These are phyloP conservation scores for Dolichopus griseipennis DNA, from an alignment of 2,888 invertebrate species.

Conservation along the genomic window DNA sequence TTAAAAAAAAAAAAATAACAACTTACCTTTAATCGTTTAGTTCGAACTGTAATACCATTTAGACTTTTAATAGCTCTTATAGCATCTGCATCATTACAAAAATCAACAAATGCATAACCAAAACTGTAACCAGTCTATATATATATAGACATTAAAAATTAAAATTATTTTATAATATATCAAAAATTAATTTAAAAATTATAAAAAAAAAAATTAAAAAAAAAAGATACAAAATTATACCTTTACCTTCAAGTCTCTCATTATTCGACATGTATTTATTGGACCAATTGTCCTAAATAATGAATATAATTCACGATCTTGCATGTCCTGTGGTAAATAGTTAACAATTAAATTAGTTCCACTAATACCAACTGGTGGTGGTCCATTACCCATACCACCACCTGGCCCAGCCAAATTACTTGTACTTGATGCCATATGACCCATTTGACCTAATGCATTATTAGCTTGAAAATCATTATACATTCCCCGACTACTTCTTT, in stretches of 20 bases:
- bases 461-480: conserved; percentile 11
- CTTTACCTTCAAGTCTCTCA: conserved; percentile 76
- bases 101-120: conserved; percentile 94
- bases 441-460: conserved; percentile 33
- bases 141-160: too few relatives aligned
- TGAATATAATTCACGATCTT: conserved; percentile 80
- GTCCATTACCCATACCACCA: conserved; percentile 29
- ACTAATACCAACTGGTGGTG: conserved; percentile 28
- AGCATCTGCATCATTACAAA: conserved; percentile 75
- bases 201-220: conserved; percentile 8
- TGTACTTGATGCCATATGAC: conserved; percentile 35
- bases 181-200: too few relatives aligned
- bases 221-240: neutral
- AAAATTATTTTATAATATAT: conserved; percentile 12
- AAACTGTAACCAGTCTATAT: conserved; percentile 87
- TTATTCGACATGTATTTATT: conserved; percentile 82
- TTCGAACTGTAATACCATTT: conserved; percentile 81
- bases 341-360: conserved; percentile 87
- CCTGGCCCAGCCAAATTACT: conserved; percentile 33
- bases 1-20: neutral
- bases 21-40: conserved; percentile 78
- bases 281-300: conserved; percentile 84
- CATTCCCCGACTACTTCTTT: neutral
- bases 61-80: conserved; percentile 74
- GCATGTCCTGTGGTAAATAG: conserved; percentile 89